Percentiles rank a stretch among this genome's conserved stretches.
These are phyloP conservation scores for Pinna nobilis DNA, from an alignment of 1,140 invertebrate species.

Conservation along the genomic window DNA sequence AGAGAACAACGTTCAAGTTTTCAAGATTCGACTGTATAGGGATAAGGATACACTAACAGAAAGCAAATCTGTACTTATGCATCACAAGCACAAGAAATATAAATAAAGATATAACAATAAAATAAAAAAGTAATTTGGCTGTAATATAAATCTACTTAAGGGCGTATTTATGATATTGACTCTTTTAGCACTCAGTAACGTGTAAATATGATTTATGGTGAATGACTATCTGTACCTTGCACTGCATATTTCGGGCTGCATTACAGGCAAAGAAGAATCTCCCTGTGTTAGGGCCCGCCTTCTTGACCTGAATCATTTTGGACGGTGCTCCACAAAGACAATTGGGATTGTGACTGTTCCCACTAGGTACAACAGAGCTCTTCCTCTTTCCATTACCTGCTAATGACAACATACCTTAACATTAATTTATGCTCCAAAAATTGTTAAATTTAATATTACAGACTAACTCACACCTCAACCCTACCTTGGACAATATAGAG, in stretches of 20 bases:
- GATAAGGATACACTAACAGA: too few species aligned
- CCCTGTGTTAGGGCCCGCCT: slow-evolving; percentile 63
- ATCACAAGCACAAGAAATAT: too few species aligned
- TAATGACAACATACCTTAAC: neutral
- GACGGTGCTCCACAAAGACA: slow-evolving; percentile 65
- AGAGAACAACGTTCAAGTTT: too few species aligned
- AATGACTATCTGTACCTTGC: slow-evolving; percentile 50
- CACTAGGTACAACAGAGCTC: neutral
- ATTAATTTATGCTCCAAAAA: neutral
- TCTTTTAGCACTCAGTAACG: neutral
- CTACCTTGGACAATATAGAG: too few species aligned
- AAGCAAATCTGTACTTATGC: too few species aligned
- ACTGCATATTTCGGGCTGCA: slow-evolving; percentile 51
- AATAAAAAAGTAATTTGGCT: too few species aligned
- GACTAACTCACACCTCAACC: neutral
- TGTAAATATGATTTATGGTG: neutral
- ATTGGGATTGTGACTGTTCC: slow-evolving; percentile 27
- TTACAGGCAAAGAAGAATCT: slow-evolving; percentile 62
- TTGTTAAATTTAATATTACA: neutral
- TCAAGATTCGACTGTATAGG: too few species aligned
- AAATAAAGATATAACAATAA: too few species aligned
- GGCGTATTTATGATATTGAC: too few species aligned
- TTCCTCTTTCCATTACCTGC: neutral
- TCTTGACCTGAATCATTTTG: slow-evolving; percentile 65
- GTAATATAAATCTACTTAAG: too few species aligned